phyloP scores from a whole-genome alignment of 2,888 invertebrate genomes.

The Hirtodrosophila histrioides region DNA sequence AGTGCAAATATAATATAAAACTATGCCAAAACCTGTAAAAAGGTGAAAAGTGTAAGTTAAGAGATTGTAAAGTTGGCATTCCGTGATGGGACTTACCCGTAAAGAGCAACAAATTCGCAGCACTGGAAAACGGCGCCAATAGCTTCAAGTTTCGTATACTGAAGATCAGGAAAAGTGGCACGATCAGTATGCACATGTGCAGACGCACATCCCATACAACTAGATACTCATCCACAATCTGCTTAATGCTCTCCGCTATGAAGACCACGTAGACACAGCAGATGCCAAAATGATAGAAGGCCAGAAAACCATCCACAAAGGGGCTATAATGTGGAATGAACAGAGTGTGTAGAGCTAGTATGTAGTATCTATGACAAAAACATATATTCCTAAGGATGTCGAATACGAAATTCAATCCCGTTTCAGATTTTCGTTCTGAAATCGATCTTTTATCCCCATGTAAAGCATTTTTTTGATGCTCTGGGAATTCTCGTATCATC shows the following conservation, averaged over 20 bases:
- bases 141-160: constrained; percentile 91
- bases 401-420: too few species aligned
- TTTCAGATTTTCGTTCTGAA: too few species aligned
- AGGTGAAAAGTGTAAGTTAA: not conserved
- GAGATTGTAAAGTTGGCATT: not conserved
- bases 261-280: constrained; percentile 99
- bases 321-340: constrained; percentile 85
- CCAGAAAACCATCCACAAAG: constrained; percentile 91
- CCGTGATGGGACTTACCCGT: constrained; percentile 84
- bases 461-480: too few species aligned
- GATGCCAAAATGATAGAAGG: constrained; percentile 97
- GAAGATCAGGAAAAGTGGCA: constrained; percentile 90
- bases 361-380: too few species aligned
- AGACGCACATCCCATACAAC: constrained; percentile 85
- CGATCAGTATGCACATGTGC: constrained; percentile 87
- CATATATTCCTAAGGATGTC: too few species aligned
- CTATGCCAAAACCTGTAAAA: constrained; percentile 88
- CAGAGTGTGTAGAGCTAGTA: too few species aligned
- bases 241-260: constrained; percentile 93
- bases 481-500: too few species aligned
- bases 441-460: too few species aligned
- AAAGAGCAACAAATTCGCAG: constrained; percentile 94
- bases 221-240: constrained; percentile 88
- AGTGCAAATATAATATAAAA: constrained; percentile 92
- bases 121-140: constrained; percentile 95